Evolutionary conservation across 2,797 vertebrate species (phyloP), one percentile per base, ranked within the genome.

Genomic region (Urocyon cinereoargenteus): DNA sequence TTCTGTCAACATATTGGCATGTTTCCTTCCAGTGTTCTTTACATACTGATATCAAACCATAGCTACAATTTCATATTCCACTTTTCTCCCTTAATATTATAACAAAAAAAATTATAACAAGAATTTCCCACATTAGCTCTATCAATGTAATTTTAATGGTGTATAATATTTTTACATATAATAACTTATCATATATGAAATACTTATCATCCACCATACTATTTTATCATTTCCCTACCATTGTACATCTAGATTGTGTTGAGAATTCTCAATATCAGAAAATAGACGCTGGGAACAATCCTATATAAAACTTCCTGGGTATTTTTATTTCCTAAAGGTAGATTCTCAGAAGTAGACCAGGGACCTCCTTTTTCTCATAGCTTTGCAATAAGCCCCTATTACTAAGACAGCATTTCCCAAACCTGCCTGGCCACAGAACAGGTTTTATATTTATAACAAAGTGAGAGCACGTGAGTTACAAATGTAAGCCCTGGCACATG

Each of bases 211-310:
- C n/a, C 40, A 26, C 28, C 49, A 49, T 21, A 78, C 84, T 66
- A 53, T 51, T 84, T 94, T 77, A 93, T 24, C 45, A 91, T 59
- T 94, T 84, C 62, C 40, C 62, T 73, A 49, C 28, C 40, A 15
- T 22, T 51, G 5, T 40, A 21, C 7, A 10, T 70, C 68, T 66
- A 57, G 40, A 10, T 14, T 51, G 14, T 53, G 51, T 79, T 86
- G 31, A 83, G 73, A 45, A 66, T 82, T 93, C 83, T 88, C 64
- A 66, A 36, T 81, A 51, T 51, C 57, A 57, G 40, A 95, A 86
- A 86, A 62, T 64, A 53, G 95, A 89, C 49, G 19, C 28, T 95
- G 70, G 36, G 5, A 93, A 78, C 77, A 64, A 88, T 45, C 51
- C 24, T 57, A 75, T 24, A 72, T 26, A 68, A 75, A 96, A 85